phyloP scores from a whole-genome alignment of 2,888 invertebrate species.

The Scotopteryx bipunctaria region DNA sequence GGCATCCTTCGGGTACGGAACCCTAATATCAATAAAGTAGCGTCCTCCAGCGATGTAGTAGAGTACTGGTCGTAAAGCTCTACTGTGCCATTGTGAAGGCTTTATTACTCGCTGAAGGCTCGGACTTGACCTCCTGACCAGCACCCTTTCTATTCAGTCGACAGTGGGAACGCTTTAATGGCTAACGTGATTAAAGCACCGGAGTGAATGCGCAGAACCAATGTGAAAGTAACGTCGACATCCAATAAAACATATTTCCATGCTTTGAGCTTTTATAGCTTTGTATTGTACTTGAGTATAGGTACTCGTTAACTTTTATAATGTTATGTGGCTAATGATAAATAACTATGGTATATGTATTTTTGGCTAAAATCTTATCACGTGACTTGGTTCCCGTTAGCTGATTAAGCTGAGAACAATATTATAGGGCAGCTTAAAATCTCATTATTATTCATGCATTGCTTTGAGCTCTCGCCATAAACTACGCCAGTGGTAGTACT shows the following conservation, averaged over 20 bases:
- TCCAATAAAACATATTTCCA: neutral
- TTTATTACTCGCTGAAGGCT: conserved; percentile 1
- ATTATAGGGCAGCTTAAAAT: no score
- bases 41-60: neutral
- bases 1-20: no score
- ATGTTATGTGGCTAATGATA: no score
- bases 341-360: no score
- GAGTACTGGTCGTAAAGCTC: neutral
- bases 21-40: neutral
- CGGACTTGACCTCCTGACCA: conserved; percentile 20
- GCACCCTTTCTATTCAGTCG: conserved; percentile 1
- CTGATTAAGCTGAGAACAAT: no score
- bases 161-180: conserved; percentile 10
- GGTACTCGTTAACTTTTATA: no score
- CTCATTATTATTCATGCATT: no score
- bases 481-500: no score
- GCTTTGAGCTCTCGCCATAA: no score
- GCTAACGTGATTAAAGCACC: conserved; percentile 6
- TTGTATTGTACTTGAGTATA: no score
- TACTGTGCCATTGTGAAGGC: conserved; percentile 1
- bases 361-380: no score
- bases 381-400: no score
- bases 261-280: neutral
- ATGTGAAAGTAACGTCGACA: conserved; percentile 27
- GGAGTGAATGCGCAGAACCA: conserved; percentile 1